Conservation (phyloP, 1,140 invertebrate genomes). For the Cephus cinctus region DNA sequence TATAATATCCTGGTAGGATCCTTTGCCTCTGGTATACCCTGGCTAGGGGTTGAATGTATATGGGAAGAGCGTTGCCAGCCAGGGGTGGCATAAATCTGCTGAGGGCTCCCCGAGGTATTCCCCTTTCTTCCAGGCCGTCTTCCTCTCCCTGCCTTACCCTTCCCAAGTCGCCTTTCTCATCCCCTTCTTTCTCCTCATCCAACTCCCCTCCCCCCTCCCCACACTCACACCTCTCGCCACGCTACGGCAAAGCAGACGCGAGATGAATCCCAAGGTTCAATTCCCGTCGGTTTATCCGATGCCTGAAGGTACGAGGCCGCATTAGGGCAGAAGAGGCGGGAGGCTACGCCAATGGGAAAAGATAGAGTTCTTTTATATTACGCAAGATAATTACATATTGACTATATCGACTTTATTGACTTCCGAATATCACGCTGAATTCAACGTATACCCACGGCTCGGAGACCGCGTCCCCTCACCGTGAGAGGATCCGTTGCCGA, state of each 20-base stretch:
- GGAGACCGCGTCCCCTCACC: no score
- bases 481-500: no score
- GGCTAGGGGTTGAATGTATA: slow-evolving; percentile 17
- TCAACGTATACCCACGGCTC: slow-evolving; percentile 4
- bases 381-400: slow-evolving; percentile 22
- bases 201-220: slow-evolving; percentile 17
- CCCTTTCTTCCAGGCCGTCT: slow-evolving; percentile 37
- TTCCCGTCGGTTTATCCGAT: slow-evolving; percentile 44
- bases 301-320: slow-evolving; percentile 32
- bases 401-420: slow-evolving; percentile 16
- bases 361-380: slow-evolving; percentile 18
- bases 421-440: slow-evolving; percentile 4
- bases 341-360: slow-evolving; percentile 16
- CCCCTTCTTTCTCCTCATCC: slow-evolving; percentile 1
- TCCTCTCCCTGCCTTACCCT: slow-evolving; percentile 17
- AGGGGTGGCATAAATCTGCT: slow-evolving; percentile 51
- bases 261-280: slow-evolving; percentile 51
- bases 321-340: slow-evolving; percentile 18
- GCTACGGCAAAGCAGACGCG: slow-evolving; percentile 26
- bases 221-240: slow-evolving; percentile 11
- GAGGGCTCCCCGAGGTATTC: slow-evolving; percentile 51
- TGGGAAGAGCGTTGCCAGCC: slow-evolving; percentile 35
- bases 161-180: slow-evolving; percentile 6
- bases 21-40: slow-evolving; percentile 22
- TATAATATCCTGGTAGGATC: slow-evolving; percentile 47